A percentile compares a stretch with the other conserved stretches of the same genome.
Conservation (phyloP, 1,140 invertebrate genomes). For the Danaus plexippus region DNA sequence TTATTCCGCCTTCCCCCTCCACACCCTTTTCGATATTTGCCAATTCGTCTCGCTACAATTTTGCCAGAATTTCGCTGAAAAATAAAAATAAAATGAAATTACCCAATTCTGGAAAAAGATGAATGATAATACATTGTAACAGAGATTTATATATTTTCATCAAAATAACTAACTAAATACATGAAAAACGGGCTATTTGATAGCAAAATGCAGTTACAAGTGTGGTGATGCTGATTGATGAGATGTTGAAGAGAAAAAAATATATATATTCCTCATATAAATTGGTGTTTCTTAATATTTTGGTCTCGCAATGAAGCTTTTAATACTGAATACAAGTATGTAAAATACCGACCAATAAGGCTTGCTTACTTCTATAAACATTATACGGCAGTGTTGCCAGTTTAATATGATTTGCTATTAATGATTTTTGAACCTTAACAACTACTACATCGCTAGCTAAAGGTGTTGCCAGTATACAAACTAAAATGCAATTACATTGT, state of each 20-base stretch:
- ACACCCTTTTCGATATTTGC: neutral
- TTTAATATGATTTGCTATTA: neutral
- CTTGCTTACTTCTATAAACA: conserved; percentile 16
- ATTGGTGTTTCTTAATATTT: conserved; percentile 5
- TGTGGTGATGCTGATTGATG: too few relatives aligned
- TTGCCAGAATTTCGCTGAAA: conserved; percentile 30
- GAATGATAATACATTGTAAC: conserved; percentile 16
- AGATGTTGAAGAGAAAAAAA: too few relatives aligned
- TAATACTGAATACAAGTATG: conserved; percentile 20
- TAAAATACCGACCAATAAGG: conserved; percentile 22
- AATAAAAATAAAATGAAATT: conserved; percentile 26
- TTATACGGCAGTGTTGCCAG: conserved; percentile 21
- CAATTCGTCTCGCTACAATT: conserved; percentile 25
- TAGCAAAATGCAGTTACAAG: too few relatives aligned
- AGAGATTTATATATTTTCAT: conserved; percentile 42
- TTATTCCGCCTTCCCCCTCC: too few relatives aligned
- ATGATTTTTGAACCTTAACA: too few relatives aligned
- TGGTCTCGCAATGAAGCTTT: conserved; percentile 7
- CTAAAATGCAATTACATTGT: neutral
- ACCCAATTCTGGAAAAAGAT: conserved; percentile 25
- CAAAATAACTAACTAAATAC: conserved; percentile 14
- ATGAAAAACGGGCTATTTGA: too few relatives aligned
- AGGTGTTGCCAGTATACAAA: neutral
- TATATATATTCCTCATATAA: neutral
- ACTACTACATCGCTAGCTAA: neutral